Conservation (phyloP, 2,797 vertebrate genomes). For the Hypotaenidia philippensis region DNA sequence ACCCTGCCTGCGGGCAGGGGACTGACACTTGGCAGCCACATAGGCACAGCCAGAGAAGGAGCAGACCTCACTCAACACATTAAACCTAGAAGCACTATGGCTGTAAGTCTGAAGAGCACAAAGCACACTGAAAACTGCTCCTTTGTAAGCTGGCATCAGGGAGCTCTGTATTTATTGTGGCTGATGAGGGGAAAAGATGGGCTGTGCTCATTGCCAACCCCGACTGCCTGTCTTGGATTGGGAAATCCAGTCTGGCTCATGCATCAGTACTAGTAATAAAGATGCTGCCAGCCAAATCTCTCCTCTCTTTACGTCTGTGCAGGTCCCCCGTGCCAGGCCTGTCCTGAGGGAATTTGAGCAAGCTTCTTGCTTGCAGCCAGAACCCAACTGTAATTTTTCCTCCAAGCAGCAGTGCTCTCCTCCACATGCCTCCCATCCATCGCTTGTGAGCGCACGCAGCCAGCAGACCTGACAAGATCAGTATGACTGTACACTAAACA, state of each 20-base stretch:
- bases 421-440: not conserved
- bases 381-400: not conserved
- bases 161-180: constrained; percentile 56
- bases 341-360: not conserved
- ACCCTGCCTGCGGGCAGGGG: not conserved
- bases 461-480: not conserved
- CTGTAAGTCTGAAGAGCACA: not conserved
- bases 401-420: not conserved
- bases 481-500: not conserved
- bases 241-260: constrained; percentile 60
- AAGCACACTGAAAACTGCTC: not conserved
- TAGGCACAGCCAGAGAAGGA: not conserved
- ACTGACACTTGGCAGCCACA: not conserved
- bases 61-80: not conserved
- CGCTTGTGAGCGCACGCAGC: not conserved
- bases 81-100: not conserved
- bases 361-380: constrained; percentile 7
- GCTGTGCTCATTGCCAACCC: constrained; percentile 47
- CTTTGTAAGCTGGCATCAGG: constrained; percentile 49
- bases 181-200: constrained; percentile 62
- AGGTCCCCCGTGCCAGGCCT: constrained; percentile 22
- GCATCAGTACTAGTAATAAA: constrained; percentile 47
- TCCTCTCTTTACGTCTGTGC: constrained; percentile 36
- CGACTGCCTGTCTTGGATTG: constrained; percentile 46
- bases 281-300: constrained; percentile 33